Percentiles rank a stretch among this genome's conserved stretches.
Evolutionary conservation across 2,888 invertebrate species (phyloP).

Genomic region (Noctua comes): DNA sequence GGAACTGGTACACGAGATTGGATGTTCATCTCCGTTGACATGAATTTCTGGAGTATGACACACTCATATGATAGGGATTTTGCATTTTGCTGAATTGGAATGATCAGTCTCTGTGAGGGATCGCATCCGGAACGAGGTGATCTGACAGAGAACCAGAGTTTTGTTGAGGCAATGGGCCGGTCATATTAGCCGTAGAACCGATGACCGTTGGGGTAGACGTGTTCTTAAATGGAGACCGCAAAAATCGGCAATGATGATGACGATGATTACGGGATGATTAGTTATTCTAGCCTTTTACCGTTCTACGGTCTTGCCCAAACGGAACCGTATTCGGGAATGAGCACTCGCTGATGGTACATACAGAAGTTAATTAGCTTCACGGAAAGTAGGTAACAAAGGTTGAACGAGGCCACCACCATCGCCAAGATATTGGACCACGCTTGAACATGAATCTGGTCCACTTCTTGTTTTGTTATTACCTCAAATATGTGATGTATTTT

Average conservation of each 20-base stretch:
- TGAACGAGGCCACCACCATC: neutral
- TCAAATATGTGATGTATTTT: neutral
- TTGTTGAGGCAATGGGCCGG: too few relatives aligned
- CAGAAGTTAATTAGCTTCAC: neutral
- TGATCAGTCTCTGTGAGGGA: neutral
- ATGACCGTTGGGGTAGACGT: too few relatives aligned
- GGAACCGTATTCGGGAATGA: neutral
- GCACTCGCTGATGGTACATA: neutral
- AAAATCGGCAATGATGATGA: too few relatives aligned
- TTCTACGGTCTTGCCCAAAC: neutral
- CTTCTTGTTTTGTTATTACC: neutral
- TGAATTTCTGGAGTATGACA: neutral
- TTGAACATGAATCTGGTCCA: neutral
- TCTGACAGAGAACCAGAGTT: too few relatives aligned
- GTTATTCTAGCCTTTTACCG: too few relatives aligned
- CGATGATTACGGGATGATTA: too few relatives aligned
- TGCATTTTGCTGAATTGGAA: neutral
- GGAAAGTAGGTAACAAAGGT: neutral
- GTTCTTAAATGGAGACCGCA: too few relatives aligned
- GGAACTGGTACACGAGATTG: conserved; percentile 27
- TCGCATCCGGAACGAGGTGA: too few relatives aligned
- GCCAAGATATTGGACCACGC: neutral
- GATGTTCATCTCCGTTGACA: conserved; percentile 43
- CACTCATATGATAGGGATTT: neutral
- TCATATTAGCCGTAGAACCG: too few relatives aligned